phyloP scores from a whole-genome alignment of 2,888 invertebrate species.

The Celastrina argiolus region DNA sequence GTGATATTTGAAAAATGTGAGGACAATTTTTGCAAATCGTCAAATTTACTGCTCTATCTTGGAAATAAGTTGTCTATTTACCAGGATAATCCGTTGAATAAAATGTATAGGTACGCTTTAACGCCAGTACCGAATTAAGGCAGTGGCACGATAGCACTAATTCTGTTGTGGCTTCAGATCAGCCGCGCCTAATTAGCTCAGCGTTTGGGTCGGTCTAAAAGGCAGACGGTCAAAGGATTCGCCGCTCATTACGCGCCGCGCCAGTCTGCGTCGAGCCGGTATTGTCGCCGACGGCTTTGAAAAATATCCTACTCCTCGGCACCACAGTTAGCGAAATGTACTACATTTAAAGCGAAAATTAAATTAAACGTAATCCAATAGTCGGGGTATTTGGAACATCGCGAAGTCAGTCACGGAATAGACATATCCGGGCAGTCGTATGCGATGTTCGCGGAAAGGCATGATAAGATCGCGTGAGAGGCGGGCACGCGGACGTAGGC shows the following conservation, averaged over 20 bases:
- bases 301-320: constrained; percentile 43
- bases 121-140: constrained; percentile 42
- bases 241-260: constrained; percentile 67
- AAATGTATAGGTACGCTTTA: constrained; percentile 2
- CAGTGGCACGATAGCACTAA: constrained; percentile 61
- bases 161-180: constrained; percentile 68
- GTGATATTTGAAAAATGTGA: constrained; percentile 52
- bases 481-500: constrained; percentile 53
- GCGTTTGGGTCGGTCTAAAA: constrained; percentile 52
- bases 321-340: constrained; percentile 35
- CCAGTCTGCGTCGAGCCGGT: constrained; percentile 47
- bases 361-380: constrained; percentile 53
- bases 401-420: constrained; percentile 61
- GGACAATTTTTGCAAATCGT: not conserved
- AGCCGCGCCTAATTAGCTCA: constrained; percentile 70
- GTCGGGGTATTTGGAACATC: constrained; percentile 49
- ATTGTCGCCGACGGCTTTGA: constrained; percentile 50
- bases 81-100: constrained; percentile 2
- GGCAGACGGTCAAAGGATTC: constrained; percentile 72
- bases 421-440: constrained; percentile 64
- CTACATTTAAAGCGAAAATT: constrained; percentile 41
- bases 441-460: constrained; percentile 72
- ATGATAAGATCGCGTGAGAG: constrained; percentile 76
- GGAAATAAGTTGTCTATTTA: not conserved
- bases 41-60: not conserved